A percentile compares a stretch with the other conserved stretches of the same genome.
Conservation (phyloP, 2,797 vertebrate genomes). For the Melanotaenia pygmaea region DNA sequence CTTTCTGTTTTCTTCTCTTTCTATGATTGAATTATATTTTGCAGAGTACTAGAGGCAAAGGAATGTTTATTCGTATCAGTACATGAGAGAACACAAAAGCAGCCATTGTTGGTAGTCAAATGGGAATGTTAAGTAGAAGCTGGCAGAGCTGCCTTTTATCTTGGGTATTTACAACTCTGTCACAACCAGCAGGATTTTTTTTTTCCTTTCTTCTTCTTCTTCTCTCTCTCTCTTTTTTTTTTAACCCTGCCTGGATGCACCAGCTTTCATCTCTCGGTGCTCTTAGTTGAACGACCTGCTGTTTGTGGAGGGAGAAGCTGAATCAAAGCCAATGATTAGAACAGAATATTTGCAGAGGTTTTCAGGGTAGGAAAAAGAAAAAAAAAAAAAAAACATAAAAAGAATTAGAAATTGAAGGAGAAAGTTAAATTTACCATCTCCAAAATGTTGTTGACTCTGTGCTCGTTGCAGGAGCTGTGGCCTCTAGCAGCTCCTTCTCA, state of each 20-base stretch:
- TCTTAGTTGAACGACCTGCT: constrained; percentile 62
- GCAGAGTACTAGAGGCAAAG: constrained; percentile 64
- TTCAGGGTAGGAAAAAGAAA: neutral
- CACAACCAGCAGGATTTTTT: constrained; percentile 66
- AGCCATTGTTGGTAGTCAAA: constrained; percentile 69
- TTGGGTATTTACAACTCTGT: constrained; percentile 76
- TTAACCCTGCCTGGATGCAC: constrained; percentile 63
- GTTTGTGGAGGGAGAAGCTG: constrained; percentile 56
- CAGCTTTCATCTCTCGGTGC: constrained; percentile 76
- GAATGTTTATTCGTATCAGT: constrained; percentile 45
- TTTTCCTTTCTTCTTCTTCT: neutral
- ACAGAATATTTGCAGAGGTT: constrained; percentile 65
- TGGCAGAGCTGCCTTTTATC: constrained; percentile 75
- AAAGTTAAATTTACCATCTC: constrained; percentile 65
- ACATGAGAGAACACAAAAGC: constrained; percentile 65
- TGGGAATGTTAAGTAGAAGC: constrained; percentile 78
- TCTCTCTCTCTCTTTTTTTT: constrained; percentile 34
- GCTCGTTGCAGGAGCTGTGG: constrained; percentile 52
- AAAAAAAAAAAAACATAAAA: constrained; percentile 35
- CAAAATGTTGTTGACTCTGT: constrained; percentile 52
- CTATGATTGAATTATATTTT: constrained; percentile 67
- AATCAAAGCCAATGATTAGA: constrained; percentile 74
- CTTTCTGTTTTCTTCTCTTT: constrained; percentile 34
- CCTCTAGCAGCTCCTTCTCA: constrained; percentile 62
- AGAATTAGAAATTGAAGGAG: constrained; percentile 38